phyloP scores from a whole-genome alignment of 2,888 invertebrate genomes.

The Ochropleura plecta region DNA sequence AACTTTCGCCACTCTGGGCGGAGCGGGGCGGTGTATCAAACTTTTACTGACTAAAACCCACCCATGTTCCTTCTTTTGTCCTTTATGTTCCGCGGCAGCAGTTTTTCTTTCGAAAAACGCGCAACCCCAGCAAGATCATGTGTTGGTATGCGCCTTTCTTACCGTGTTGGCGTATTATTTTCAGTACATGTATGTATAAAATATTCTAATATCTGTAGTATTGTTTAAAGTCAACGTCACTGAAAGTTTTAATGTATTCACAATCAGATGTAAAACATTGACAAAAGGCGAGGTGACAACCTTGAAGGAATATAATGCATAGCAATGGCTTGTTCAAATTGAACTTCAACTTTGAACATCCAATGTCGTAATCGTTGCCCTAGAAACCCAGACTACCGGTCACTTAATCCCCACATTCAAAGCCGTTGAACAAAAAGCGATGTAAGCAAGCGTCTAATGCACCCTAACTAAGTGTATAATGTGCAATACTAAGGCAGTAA shows the following conservation, averaged over 20 bases:
- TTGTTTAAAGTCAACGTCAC: neutral
- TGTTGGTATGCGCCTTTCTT: neutral
- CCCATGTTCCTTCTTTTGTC: too few relatives aligned
- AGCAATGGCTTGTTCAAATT: neutral
- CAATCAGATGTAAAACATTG: too few relatives aligned
- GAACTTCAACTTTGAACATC: neutral
- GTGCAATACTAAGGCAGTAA: constrained; percentile 70
- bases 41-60: too few relatives aligned
- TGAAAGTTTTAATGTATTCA: neutral
- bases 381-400: constrained; percentile 23
- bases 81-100: too few relatives aligned
- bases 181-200: neutral
- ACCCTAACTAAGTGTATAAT: constrained; percentile 64
- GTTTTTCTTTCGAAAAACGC: too few relatives aligned
- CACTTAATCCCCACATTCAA: constrained; percentile 30
- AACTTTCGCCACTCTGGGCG: too few relatives aligned
- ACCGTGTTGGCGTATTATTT: neutral
- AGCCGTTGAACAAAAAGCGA: constrained; percentile 49
- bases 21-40: too few relatives aligned
- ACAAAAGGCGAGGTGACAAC: too few relatives aligned
- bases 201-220: neutral
- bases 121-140: too few relatives aligned
- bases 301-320: neutral
- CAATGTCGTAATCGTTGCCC: constrained; percentile 9
- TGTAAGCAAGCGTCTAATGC: constrained; percentile 62